A percentile compares a stretch with the other conserved stretches of the same genome.
Conservation (phyloP, 37 sponge, comb jelly and placozoan genomes). For the Cladorhizidae sp. region DNA sequence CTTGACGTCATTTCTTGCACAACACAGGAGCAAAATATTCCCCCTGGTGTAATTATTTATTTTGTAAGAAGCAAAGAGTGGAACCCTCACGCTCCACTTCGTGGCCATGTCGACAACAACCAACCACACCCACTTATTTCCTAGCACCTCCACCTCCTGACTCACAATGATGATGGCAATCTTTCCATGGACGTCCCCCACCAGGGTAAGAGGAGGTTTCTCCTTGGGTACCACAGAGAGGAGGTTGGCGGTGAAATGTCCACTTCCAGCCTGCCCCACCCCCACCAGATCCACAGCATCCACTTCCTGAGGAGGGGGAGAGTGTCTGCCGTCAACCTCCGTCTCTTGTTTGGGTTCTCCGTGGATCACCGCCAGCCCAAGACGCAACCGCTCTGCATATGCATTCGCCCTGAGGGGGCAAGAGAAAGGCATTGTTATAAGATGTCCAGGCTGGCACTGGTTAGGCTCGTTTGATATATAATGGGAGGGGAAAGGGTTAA, state of each 20-base stretch:
- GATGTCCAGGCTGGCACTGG: background rate
- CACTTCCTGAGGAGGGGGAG: slow-evolving; percentile 78
- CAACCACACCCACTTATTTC: no score
- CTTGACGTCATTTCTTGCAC: no score
- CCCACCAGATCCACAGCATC: background rate
- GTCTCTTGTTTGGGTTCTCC: slow-evolving; percentile 79
- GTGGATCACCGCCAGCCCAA: slow-evolving; percentile 93
- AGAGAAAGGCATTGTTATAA: background rate
- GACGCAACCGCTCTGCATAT: slow-evolving; percentile 93
- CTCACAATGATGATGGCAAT: slow-evolving; percentile 88
- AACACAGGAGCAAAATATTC: no score
- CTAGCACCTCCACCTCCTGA: background rate
- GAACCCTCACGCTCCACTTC: no score
- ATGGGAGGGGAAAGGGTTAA: background rate
- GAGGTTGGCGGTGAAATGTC: slow-evolving; percentile 2
- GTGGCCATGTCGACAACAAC: no score
- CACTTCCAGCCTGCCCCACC: background rate
- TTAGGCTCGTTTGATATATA: background rate
- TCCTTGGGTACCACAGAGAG: slow-evolving; percentile 41
- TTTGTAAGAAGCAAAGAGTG: no score
- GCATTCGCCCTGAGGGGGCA: slow-evolving; percentile 70
- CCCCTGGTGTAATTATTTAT: no score
- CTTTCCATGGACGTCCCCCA: slow-evolving; percentile 92
- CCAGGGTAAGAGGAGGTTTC: slow-evolving; percentile 79
- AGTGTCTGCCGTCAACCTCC: slow-evolving; percentile 72